Evolutionary conservation across 2,888 invertebrate species (phyloP), one percentile per base, ranked within the genome.

Genomic region (Gordius sp.): DNA sequence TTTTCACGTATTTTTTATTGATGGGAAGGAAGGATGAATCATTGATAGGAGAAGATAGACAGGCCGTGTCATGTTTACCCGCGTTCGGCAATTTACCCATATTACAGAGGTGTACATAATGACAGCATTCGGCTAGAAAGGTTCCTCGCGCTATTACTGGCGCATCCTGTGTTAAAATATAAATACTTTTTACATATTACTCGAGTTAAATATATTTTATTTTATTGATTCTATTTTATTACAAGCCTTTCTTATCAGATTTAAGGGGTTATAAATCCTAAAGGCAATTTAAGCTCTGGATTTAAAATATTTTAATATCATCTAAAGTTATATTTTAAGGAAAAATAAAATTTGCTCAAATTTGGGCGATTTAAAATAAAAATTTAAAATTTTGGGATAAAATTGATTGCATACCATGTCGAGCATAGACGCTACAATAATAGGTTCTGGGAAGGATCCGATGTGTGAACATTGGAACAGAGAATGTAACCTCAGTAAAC

Each of bases 11-110:
- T 47, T 47, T 47, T 23, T 47, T 47, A 47, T 47, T 47, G 39
- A 33, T 33, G 4, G 47, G 16, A n/a, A n/a, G n/a, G n/a, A 2
- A 20, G 41, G 23, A 26, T n/a, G 13, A n/a, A 62, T 13, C 65
- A 65, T 56, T 65, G 64, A 33, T 66, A 63, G 47, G 47, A 20
- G 66, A 79, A 79, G 65, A 79, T 76, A 2, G 79, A 77, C 60
- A 79, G 73, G 65, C 80, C 82, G 4, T 83, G 77, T 69, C 86
- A 86, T 77, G 91, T 82, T 91, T 47, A 23, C 8, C 8, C 4
- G 97, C 97, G 58, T 80, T 78, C 0, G 97, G 93, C 97, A 97
- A 97, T 63, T 87, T 85, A 0, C 91, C 91, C 66, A 84, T 83
- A 69, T 93, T 97, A 69, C 97, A 99, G 62, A 84, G 79, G 66